phyloP scores from a whole-genome alignment of 2,113 vertebrate species.

The Ageneiosus marmoratus region DNA sequence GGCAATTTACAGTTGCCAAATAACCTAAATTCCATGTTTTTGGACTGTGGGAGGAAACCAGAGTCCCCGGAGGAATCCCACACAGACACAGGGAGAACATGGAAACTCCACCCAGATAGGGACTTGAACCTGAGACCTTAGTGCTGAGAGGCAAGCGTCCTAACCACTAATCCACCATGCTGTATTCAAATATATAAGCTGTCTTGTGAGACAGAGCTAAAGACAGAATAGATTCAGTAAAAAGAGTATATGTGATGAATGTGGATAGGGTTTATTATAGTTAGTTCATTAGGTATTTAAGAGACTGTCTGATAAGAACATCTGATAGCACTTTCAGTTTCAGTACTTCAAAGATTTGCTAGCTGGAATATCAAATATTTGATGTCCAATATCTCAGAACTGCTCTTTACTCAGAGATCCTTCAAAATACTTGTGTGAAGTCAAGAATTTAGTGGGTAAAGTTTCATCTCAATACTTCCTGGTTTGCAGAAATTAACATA shows the following conservation, averaged over 20 bases:
- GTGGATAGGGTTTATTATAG: not conserved
- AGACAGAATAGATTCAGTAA: not conserved
- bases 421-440: not conserved
- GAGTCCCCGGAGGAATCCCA: too few relatives aligned
- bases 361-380: not conserved
- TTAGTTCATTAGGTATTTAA: not conserved
- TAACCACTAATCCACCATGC: too few relatives aligned
- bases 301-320: not conserved
- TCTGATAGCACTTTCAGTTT: not conserved
- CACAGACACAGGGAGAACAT: too few relatives aligned
- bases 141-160: too few relatives aligned
- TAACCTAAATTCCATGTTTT: too few relatives aligned
- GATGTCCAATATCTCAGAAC: not conserved
- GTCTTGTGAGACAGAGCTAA: not conserved
- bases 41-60: too few relatives aligned
- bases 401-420: not conserved
- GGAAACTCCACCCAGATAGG: too few relatives aligned
- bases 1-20: too few relatives aligned
- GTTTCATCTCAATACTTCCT: not conserved
- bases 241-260: not conserved
- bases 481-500: not conserved
- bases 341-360: not conserved
- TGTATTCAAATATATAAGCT: not conserved
- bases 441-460: not conserved
- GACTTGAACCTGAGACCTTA: too few relatives aligned